These are phyloP conservation scores for Zoanthus gigantus DNA, from an alignment of 92 coral and sea anemone genomes.

Conservation along the genomic window DNA sequence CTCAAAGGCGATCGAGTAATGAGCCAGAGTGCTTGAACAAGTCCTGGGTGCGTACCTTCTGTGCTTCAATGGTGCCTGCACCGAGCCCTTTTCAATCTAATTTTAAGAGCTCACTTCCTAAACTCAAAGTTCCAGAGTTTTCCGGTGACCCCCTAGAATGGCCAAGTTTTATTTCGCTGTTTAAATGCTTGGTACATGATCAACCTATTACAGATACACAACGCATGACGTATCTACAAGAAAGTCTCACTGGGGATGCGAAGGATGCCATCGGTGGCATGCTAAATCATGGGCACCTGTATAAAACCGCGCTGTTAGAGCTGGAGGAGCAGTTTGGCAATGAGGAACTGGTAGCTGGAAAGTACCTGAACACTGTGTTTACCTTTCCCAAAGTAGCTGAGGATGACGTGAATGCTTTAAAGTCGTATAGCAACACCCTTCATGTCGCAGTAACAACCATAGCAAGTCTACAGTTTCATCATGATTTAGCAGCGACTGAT, in stretches of 20 bases:
- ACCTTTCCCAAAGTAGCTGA: conserved; percentile 45
- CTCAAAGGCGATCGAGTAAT: neutral
- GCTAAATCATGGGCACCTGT: neutral
- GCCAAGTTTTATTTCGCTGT: conserved; percentile 50
- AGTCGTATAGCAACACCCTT: conserved; percentile 54
- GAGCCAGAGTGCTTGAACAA: neutral
- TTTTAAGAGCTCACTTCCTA: conserved; percentile 41
- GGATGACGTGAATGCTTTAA: conserved; percentile 36
- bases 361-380: conserved; percentile 55
- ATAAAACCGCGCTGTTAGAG: conserved; percentile 34
- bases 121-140: conserved; percentile 45
- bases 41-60: conserved; percentile 31
- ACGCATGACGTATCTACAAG: conserved; percentile 54
- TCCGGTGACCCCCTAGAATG: conserved; percentile 61
- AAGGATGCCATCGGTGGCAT: conserved; percentile 62
- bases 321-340: conserved; percentile 68
- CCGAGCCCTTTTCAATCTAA: neutral
- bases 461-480: conserved; percentile 44
- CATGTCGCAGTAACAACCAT: conserved; percentile 62
- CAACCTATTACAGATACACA: conserved; percentile 70
- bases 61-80: neutral
- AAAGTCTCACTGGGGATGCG: conserved; percentile 55
- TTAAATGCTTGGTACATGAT: conserved; percentile 62
- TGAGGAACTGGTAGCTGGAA: conserved; percentile 54
- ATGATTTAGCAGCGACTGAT: conserved; percentile 59